Percentiles rank a stretch among this genome's conserved stretches.
phyloP scores from a whole-genome alignment of 1,140 invertebrate genomes.

The roundworm (Caenorhabditis elegans) region WBcel235 BX284602.5:1318501-1319000 shows the following conservation, averaged over 20 bases:
- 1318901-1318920: constrained; percentile 54
- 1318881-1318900: not conserved
- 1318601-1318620: constrained; percentile 47
- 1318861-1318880: constrained; percentile 44
- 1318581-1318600: constrained; percentile 43
- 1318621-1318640: not conserved
- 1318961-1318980: not conserved
- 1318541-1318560: constrained; percentile 33
- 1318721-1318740: constrained; percentile 59
- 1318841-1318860: constrained; percentile 46
- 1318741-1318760: constrained; percentile 62
- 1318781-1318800: constrained; percentile 55
- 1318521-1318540: constrained; percentile 32
- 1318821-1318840: constrained; percentile 49
- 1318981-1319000: constrained; percentile 52
- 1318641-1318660: no score
- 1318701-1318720: constrained; percentile 59
- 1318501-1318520: constrained; percentile 5
- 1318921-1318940: constrained; percentile 48
- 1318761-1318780: constrained; percentile 46
- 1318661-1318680: not conserved
- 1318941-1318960: not conserved
- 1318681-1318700: constrained; percentile 22
- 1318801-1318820: constrained; percentile 59
- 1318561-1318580: constrained; percentile 39